These are phyloP conservation scores for Zaprionus ornatus DNA, from an alignment of 1,140 invertebrate species.

Conservation along the genomic window DNA sequence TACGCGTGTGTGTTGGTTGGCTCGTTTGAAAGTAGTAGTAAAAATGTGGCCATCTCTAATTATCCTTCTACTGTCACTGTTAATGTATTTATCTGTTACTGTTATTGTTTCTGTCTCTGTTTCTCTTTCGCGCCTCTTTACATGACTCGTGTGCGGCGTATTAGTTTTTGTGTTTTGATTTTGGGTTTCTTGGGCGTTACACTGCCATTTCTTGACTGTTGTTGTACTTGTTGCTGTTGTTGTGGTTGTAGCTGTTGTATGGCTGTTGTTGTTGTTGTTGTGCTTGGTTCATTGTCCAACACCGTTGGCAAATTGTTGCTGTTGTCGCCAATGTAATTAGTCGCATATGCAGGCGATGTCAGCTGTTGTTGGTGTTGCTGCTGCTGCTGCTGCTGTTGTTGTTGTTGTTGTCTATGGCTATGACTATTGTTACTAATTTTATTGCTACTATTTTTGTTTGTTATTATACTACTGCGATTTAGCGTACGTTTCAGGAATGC, in stretches of 20 bases:
- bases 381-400: constrained; percentile 50
- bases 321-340: constrained; percentile 82
- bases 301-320: constrained; percentile 77
- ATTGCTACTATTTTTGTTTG: constrained; percentile 62
- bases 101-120: constrained; percentile 19
- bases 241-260: constrained; percentile 40
- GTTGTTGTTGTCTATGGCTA: constrained; percentile 59
- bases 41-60: constrained; percentile 24
- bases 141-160: constrained; percentile 83
- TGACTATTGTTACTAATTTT: constrained; percentile 65
- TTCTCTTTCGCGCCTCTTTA: constrained; percentile 37
- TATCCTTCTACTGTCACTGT: constrained; percentile 14
- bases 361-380: constrained; percentile 49
- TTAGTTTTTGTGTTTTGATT: constrained; percentile 83
- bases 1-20: constrained; percentile 2
- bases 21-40: constrained; percentile 19
- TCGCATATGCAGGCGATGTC: constrained; percentile 62
- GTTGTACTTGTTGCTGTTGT: constrained; percentile 41
- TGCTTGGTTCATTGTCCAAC: constrained; percentile 61
- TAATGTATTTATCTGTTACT: constrained; percentile 14
- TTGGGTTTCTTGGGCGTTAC: constrained; percentile 69
- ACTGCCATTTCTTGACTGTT: constrained; percentile 48
- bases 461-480: constrained; percentile 62
- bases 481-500: constrained; percentile 81
- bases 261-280: constrained; percentile 51